These are phyloP conservation scores for Ophion costatus DNA, from an alignment of 2,888 invertebrate genomes.

Conservation along the genomic window DNA sequence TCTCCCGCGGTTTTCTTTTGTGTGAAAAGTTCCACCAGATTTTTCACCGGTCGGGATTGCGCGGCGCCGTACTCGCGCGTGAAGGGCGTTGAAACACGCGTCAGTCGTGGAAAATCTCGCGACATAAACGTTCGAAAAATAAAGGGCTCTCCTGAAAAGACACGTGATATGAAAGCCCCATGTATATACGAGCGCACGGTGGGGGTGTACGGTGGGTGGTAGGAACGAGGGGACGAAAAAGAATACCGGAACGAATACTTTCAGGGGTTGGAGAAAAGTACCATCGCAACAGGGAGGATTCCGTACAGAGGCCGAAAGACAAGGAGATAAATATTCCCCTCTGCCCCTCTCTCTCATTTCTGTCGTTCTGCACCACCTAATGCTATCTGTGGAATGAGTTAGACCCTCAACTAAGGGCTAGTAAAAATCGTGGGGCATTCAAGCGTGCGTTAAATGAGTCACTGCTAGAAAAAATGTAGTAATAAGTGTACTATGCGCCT, in stretches of 20 bases:
- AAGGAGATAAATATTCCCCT: background rate
- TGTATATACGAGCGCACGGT: background rate
- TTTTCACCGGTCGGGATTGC: background rate
- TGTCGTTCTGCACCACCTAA: too few species aligned
- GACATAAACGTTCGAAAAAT: background rate
- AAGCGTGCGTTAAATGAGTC: too few species aligned
- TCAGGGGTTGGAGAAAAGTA: background rate
- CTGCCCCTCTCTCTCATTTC: background rate
- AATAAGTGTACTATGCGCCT: too few species aligned
- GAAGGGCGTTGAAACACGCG: background rate
- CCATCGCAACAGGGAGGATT: background rate
- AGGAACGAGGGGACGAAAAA: background rate
- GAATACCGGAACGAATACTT: background rate
- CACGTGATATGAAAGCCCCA: background rate
- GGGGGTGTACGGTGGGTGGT: background rate
- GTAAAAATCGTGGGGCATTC: too few species aligned
- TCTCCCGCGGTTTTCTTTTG: background rate
- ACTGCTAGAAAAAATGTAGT: too few species aligned
- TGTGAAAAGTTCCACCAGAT: background rate
- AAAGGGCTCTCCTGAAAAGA: background rate
- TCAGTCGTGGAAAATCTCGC: background rate
- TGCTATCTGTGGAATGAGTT: too few species aligned
- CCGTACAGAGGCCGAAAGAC: background rate
- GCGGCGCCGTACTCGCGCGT: background rate
- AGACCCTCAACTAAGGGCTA: too few species aligned